Conservation (phyloP, 37 sponge, comb jelly and placozoan genomes). For the Haliclona indistincta region DNA sequence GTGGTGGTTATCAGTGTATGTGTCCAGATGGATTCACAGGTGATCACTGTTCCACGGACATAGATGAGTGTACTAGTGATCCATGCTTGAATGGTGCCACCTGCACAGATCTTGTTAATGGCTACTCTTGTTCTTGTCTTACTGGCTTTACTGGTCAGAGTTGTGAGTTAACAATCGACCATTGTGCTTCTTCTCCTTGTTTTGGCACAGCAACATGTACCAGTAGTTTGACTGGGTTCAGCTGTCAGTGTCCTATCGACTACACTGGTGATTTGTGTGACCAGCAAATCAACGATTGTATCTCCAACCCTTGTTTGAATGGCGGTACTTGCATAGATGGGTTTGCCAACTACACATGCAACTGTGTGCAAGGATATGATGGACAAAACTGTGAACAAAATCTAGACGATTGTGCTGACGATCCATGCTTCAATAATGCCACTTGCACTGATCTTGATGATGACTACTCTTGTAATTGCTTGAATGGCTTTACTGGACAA, state of each 20-base stretch:
- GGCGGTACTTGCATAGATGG: constrained; percentile 36
- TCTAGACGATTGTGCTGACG: constrained; percentile 41
- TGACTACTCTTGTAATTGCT: constrained; percentile 42
- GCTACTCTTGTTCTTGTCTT: constrained; percentile 49
- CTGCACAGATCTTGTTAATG: constrained; percentile 50
- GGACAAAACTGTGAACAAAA: constrained; percentile 45
- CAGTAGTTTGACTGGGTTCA: constrained; percentile 14
- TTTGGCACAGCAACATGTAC: constrained; percentile 40
- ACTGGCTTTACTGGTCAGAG: constrained; percentile 47
- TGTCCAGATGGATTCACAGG: constrained; percentile 61
- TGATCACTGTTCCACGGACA: constrained; percentile 27
- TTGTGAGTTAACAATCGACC: constrained; percentile 27
- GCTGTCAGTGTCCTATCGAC: constrained; percentile 37
- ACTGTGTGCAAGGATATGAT: constrained; percentile 46
- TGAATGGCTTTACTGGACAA: constrained; percentile 27
- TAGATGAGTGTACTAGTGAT: constrained; percentile 48
- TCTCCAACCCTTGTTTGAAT: constrained; percentile 43
- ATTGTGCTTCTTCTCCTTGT: constrained; percentile 25
- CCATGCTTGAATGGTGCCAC: constrained; percentile 61
- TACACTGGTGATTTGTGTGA: constrained; percentile 34
- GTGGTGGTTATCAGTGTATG: constrained; percentile 15
- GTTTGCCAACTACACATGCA: constrained; percentile 26
- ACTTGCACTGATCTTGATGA: constrained; percentile 29
- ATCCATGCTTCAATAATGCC: constrained; percentile 37
- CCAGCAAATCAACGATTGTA: constrained; percentile 60